A percentile compares a stretch with the other conserved stretches of the same genome.
Conservation (phyloP, 2,113 vertebrate species). For the Scortum barcoo region DNA sequence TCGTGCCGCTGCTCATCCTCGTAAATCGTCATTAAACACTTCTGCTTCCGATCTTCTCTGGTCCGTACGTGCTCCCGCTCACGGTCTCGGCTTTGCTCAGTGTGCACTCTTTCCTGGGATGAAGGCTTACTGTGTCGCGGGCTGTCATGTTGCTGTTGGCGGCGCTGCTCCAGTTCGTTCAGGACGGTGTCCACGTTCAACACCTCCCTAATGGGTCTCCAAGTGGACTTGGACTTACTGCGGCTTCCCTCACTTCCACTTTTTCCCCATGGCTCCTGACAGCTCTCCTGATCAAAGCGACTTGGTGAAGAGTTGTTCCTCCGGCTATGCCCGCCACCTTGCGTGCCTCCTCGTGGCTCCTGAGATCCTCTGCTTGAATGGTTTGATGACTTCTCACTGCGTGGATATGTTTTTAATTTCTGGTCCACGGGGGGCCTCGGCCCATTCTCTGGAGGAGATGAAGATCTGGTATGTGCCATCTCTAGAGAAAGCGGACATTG, state of each 20-base stretch:
- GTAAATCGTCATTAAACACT: constrained; percentile 95
- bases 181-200: constrained; percentile 96
- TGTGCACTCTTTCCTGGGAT: constrained; percentile 77
- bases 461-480: constrained; percentile 76
- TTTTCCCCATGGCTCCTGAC: constrained; percentile 88
- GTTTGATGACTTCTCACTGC: constrained; percentile 74
- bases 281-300: constrained; percentile 71
- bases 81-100: constrained; percentile 69
- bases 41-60: constrained; percentile 87
- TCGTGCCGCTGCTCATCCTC: constrained; percentile 94
- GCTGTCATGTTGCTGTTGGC: constrained; percentile 84
- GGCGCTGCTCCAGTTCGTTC: constrained; percentile 89
- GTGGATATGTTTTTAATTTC: constrained; percentile 80
- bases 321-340: constrained; percentile 51
- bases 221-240: constrained; percentile 86
- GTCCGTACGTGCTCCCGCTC: constrained; percentile 75
- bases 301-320: constrained; percentile 60
- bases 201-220: constrained; percentile 94
- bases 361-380: constrained; percentile 78
- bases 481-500: constrained; percentile 63
- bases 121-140: constrained; percentile 83
- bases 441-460: constrained; percentile 86
- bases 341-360: constrained; percentile 68
- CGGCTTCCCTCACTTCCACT: constrained; percentile 72
- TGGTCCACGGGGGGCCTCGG: constrained; percentile 77